These are phyloP conservation scores for Temnothorax rugatulus DNA, from an alignment of 2,888 invertebrate species.

Conservation along the genomic window DNA sequence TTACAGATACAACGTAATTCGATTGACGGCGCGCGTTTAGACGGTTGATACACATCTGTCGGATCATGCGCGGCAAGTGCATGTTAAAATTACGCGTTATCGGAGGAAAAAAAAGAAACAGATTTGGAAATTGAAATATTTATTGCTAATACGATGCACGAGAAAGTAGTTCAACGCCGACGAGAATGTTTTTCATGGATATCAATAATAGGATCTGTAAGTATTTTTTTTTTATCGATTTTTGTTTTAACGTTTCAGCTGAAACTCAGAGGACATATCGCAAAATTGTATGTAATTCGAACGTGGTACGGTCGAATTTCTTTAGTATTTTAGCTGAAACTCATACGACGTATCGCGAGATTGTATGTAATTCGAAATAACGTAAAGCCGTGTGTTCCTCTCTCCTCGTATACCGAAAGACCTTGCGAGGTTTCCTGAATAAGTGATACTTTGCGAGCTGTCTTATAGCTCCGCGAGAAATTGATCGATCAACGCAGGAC, in stretches of 20 bases:
- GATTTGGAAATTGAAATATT: background rate
- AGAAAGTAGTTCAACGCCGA: background rate
- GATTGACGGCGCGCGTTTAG: background rate
- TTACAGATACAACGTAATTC: background rate
- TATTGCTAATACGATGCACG: background rate
- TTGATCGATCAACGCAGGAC: slow-evolving; percentile 47
- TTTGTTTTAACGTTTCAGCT: background rate
- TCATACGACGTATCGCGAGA: slow-evolving; percentile 14
- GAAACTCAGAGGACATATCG: background rate
- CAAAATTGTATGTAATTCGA: background rate
- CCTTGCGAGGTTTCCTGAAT: slow-evolving; percentile 63
- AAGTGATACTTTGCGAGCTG: slow-evolving; percentile 57
- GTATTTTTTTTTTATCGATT: background rate
- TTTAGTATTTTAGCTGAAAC: slow-evolving; percentile 12
- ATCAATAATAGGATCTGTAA: background rate
- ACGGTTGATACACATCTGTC: background rate
- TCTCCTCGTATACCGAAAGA: slow-evolving; percentile 12
- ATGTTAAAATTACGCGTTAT: background rate
- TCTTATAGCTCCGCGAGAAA: slow-evolving; percentile 45
- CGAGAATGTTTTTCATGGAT: background rate
- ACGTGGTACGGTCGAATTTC: background rate
- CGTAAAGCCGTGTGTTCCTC: background rate
- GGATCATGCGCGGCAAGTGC: background rate
- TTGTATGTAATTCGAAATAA: slow-evolving; percentile 38
- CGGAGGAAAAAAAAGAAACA: too few relatives aligned